phyloP scores from a whole-genome alignment of 2,113 vertebrate genomes.

The Limnothrissa miodon region DNA sequence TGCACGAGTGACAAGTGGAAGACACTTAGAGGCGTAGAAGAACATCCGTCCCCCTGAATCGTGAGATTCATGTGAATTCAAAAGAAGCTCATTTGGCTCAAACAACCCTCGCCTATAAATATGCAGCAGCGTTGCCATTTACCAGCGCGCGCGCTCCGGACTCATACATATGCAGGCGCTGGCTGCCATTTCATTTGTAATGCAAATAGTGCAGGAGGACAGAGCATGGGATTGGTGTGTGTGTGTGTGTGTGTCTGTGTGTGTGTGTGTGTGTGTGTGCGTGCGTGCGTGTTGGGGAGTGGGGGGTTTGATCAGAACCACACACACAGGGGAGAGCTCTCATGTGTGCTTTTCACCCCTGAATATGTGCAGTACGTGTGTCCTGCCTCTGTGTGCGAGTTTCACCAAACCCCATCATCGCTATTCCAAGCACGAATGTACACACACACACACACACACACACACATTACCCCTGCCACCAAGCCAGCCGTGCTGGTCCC shows the following conservation, averaged over 20 bases:
- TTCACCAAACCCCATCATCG: neutral
- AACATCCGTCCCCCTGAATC: conserved; percentile 44
- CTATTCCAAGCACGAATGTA: neutral
- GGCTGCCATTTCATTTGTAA: conserved; percentile 45
- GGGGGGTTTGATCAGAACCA: neutral
- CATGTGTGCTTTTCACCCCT: conserved; percentile 21
- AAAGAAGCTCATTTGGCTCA: conserved; percentile 47
- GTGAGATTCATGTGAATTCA: conserved; percentile 49
- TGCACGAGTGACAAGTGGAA: conserved; percentile 43
- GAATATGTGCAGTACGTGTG: conserved; percentile 10
- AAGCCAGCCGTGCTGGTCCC: neutral
- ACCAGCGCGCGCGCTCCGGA: conserved; percentile 32
- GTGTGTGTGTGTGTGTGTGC: no score
- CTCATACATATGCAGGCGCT: conserved; percentile 49
- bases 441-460: neutral
- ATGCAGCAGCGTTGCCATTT: conserved; percentile 47
- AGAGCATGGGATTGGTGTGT: conserved; percentile 20
- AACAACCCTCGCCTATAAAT: conserved; percentile 53
- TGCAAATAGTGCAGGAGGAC: conserved; percentile 46
- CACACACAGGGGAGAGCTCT: neutral
- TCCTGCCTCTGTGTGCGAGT: neutral
- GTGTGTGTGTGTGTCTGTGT: no score
- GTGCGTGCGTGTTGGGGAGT: no score
- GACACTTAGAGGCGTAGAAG: conserved; percentile 37
- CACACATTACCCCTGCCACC: neutral